Percentiles rank a stretch among this genome's conserved stretches.
These are phyloP conservation scores for Slavum lentiscoides DNA, from an alignment of 2,888 invertebrate genomes.

Conservation along the genomic window DNA sequence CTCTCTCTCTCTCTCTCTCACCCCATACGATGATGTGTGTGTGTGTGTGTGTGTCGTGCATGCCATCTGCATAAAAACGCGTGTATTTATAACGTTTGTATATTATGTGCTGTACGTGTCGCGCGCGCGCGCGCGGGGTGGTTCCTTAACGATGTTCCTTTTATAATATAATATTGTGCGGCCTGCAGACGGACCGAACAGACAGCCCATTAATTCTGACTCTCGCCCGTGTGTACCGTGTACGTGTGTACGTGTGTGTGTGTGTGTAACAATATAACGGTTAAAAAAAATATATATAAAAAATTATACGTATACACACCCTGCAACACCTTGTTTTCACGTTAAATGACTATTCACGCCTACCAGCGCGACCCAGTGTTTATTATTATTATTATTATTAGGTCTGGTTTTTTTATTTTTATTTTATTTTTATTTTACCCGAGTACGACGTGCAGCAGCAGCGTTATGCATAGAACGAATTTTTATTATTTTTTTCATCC, in stretches of 20 bases:
- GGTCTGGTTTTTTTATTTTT: slow-evolving; percentile 1
- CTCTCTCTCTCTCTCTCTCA: slow-evolving; percentile 40
- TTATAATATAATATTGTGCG: slow-evolving; percentile 16
- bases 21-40: neutral
- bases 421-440: too few species aligned
- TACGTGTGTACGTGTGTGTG: neutral
- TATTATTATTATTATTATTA: slow-evolving; percentile 42
- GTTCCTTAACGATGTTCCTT: slow-evolving; percentile 50
- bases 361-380: slow-evolving; percentile 20
- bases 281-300: slow-evolving; percentile 28
- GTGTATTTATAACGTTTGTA: slow-evolving; percentile 28
- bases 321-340: slow-evolving; percentile 47
- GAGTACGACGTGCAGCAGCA: too few species aligned
- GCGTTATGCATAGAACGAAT: slow-evolving; percentile 23
- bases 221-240: slow-evolving; percentile 24
- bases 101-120: neutral
- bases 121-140: slow-evolving; percentile 27
- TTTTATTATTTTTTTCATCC: slow-evolving; percentile 3
- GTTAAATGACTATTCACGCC: slow-evolving; percentile 51
- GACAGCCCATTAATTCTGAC: slow-evolving; percentile 53
- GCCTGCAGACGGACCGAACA: slow-evolving; percentile 43
- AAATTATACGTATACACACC: slow-evolving; percentile 48
- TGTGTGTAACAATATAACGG: slow-evolving; percentile 37
- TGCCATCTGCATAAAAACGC: slow-evolving; percentile 52
- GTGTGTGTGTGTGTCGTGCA: slow-evolving; percentile 17